These are phyloP conservation scores for Schizaphis graminum DNA, from an alignment of 2,888 invertebrate genomes.

Conservation along the genomic window DNA sequence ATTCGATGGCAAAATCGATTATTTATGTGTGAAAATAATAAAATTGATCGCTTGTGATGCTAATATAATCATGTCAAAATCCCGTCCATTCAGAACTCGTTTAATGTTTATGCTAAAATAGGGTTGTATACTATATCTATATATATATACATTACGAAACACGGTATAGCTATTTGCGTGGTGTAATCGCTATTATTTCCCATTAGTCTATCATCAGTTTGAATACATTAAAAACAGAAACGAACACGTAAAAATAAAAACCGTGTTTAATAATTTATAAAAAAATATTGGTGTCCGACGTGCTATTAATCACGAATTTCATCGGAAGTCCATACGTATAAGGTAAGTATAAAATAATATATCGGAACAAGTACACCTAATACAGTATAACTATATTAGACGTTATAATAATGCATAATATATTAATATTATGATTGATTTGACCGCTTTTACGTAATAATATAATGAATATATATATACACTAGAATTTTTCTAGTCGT, in stretches of 20 bases:
- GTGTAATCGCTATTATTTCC: neutral
- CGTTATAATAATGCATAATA: no score
- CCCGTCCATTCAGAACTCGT: slow-evolving; percentile 14
- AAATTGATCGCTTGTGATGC: neutral
- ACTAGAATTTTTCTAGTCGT: no score
- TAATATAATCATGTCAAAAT: slow-evolving; percentile 7
- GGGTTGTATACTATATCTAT: neutral
- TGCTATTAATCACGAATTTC: neutral
- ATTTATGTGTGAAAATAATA: neutral
- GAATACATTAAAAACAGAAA: slow-evolving; percentile 16
- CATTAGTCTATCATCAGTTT: slow-evolving; percentile 3
- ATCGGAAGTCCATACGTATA: neutral
- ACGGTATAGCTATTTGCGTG: slow-evolving; percentile 20
- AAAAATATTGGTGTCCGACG: neutral
- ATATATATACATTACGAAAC: neutral
- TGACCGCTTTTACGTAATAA: no score
- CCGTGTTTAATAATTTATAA: neutral
- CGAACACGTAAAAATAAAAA: slow-evolving; percentile 6
- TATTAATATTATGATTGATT: no score
- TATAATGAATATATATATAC: no score
- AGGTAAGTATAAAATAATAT: no score
- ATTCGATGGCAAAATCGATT: neutral
- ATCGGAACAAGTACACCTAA: no score
- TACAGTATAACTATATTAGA: no score
- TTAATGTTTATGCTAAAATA: neutral